Evolutionary conservation across 2,113 vertebrate genomes (phyloP), one percentile per base, ranked within the genome.

Genomic region (Cariama cristata): DNA sequence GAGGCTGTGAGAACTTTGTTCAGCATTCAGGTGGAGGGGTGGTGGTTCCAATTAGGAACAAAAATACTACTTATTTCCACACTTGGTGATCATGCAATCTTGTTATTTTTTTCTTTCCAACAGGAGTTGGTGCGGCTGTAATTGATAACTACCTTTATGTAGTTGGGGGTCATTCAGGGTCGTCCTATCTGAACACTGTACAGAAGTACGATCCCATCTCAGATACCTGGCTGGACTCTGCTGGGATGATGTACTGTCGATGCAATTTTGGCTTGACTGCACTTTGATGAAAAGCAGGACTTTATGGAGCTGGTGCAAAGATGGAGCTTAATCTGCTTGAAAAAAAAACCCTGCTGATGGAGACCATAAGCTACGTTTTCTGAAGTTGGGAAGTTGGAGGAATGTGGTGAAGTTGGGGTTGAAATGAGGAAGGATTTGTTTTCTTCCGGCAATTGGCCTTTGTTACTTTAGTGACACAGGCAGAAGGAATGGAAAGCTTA

Each of bases 201-300:
- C 99, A 99, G 98, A 98, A 99, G 73, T 99, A 99, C 18, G 99
- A 99, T 74, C 99, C 99, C 28, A 99, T 99, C 96, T 98, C 99
- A 1, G 99, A 99, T 93, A 98, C 98, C 32, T 99, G 99, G 99
- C 98, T 99, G 98, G 99, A 99, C 98, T 99, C 99, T 2, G 99
- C 99, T 8, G 99, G 99, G 56, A 99, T 99, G 99, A 98, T 99
- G 98, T 99, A 99, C 96, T 99, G 99, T 84, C 99, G 99, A 20
- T 99, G 99, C 98, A 99, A 99, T 95, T 99, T 99, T 96, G 99
- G 99, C 88, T 98, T 99, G 69, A 99, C 99, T 32, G 99, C 99
- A 4, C 99, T 99, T 97, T 99, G 99, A 99, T 97, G 94, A 64
- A 86, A 53, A 95, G 90, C 88, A 21, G 72, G 90, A 83, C 96